Conservation (phyloP, 2,797 vertebrate genomes). For the Cossypha dichroa region DNA sequence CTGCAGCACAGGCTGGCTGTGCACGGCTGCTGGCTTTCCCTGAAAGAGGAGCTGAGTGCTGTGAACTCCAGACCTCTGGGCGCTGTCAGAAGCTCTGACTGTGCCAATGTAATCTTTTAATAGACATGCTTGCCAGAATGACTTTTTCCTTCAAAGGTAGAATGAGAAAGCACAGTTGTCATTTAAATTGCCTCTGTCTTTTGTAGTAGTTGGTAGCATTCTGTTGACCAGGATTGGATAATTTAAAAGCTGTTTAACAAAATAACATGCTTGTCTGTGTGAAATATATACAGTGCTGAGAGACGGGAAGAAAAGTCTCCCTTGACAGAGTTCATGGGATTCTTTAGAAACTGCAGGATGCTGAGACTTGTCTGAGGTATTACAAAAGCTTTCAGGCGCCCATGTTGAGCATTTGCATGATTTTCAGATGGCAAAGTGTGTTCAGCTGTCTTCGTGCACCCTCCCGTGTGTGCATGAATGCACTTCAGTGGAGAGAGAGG, state of each 20-base stretch:
- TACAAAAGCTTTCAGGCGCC: conserved; percentile 6
- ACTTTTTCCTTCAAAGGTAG: conserved; percentile 38
- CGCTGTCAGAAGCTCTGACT: conserved; percentile 26
- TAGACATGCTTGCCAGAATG: conserved; percentile 42
- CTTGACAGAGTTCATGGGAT: background rate
- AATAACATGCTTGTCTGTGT: conserved; percentile 31
- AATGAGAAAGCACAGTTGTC: conserved; percentile 49
- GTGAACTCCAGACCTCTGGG: conserved; percentile 40
- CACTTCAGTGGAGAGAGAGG: background rate
- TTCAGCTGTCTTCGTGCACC: conserved; percentile 10
- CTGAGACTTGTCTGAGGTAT: conserved; percentile 24
- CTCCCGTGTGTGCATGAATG: background rate
- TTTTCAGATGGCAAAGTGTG: background rate
- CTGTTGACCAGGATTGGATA: conserved; percentile 49
- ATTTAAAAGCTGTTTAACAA: conserved; percentile 65
- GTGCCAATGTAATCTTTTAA: conserved; percentile 58
- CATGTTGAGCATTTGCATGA: conserved; percentile 31
- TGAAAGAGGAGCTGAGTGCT: conserved; percentile 29
- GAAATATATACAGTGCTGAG: background rate
- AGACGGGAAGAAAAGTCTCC: background rate
- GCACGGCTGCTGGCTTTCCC: background rate
- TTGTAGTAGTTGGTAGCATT: conserved; percentile 27
- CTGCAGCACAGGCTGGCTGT: background rate
- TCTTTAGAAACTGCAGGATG: conserved; percentile 40
- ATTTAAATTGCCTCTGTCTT: conserved; percentile 57